Conservation (phyloP, 1,140 invertebrate genomes). For the Tetramorium parvispinum region DNA sequence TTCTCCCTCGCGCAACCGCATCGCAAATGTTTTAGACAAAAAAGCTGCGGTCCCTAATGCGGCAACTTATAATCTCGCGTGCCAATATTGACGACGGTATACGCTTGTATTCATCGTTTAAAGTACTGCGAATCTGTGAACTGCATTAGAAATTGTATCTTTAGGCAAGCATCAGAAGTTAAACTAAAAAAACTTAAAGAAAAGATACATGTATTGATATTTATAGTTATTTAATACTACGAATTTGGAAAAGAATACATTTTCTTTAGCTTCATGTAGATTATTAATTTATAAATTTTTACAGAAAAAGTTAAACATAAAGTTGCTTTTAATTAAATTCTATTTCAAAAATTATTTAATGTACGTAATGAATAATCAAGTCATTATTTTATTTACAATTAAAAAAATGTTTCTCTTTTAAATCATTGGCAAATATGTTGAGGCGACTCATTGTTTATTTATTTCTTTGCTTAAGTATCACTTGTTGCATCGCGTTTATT, state of each 20-base stretch:
- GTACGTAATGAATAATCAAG: not conserved
- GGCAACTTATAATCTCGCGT: not conserved
- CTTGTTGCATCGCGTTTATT: not conserved
- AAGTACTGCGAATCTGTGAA: not conserved
- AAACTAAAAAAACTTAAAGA: too few relatives aligned
- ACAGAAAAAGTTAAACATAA: not conserved
- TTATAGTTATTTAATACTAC: too few relatives aligned
- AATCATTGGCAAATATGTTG: not conserved
- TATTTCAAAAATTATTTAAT: not conserved
- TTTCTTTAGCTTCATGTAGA: too few relatives aligned
- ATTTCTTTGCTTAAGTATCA: not conserved
- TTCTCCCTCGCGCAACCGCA: not conserved
- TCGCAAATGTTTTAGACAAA: slow-evolving; percentile 11
- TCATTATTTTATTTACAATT: not conserved
- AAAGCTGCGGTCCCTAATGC: not conserved
- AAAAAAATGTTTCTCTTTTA: not conserved
- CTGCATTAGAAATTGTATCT: not conserved
- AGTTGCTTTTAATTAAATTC: not conserved
- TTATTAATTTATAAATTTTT: too few relatives aligned
- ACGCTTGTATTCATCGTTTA: not conserved
- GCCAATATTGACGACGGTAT: not conserved
- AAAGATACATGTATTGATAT: too few relatives aligned
- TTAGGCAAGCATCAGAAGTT: not conserved
- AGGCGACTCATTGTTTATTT: not conserved
- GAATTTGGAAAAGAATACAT: too few relatives aligned